Base-by-base conservation (phyloP, 2,888 invertebrate genomes). In the Cremastobaeus sp. region DNA sequence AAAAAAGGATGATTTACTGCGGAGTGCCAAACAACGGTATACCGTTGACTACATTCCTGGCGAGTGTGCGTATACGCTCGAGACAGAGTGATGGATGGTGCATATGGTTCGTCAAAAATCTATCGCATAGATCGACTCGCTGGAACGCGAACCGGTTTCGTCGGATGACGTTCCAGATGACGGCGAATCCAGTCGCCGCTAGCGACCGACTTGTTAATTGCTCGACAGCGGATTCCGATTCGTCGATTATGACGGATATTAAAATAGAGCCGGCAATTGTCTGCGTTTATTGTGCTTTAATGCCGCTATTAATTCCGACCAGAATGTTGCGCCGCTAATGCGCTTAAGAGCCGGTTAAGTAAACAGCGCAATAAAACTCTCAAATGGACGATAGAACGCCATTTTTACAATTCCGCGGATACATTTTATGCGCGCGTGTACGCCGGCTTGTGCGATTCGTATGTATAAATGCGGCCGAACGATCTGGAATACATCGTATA, bases 141-240 rank as follows among this genome's bases (percentile, higher is more conserved):
- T 45, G 41, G 52, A 64, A 71, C 62, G 71, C 76, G 74, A 83
- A 83, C 83, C 83, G 83, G 83, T 83, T 83, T 60, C 71, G 35
- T 52, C 50, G 41, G 52, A 76, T 78, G 76, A 77, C 78, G 79
- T 81, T 82, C 75, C 77, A 77, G 77, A 78, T 75, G 78, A 69
- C 76, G 76, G 71, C 72, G 77, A 78, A 60, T 39, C 18, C 14
- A 73, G 74, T 77, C 74, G 77, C 80, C 78, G 77, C 78, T 81
- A 82, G 79, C 76, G 71, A 60, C 71, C 37, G 65, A 75, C 73
- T 72, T 71, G 77, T 80, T 83, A 83, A 83, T 83, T 82, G 79
- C 79, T 39, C 34, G 57, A 66, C 57, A n/a, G 32, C 52, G 37
- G 28, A 59, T 65, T 71, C 64, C 43, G 66, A 55, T 54, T 62